These are phyloP conservation scores for Lordiphosa mommai DNA, from an alignment of 1,140 invertebrate genomes.

Conservation along the genomic window DNA sequence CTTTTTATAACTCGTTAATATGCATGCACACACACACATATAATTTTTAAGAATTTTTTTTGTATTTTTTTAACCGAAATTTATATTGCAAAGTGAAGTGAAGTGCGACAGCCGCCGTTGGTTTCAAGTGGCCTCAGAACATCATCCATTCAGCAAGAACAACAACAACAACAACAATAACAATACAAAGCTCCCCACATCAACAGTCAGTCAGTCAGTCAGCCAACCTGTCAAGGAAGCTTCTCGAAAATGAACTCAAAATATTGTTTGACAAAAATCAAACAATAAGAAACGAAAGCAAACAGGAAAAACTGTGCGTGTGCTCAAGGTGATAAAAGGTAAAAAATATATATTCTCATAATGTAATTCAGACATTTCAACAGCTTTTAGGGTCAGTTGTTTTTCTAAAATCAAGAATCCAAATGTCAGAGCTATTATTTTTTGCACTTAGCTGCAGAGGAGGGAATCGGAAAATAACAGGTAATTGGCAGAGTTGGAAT, in stretches of 20 bases:
- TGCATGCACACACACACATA: neutral
- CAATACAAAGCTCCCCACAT: constrained; percentile 16
- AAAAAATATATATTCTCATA: neutral
- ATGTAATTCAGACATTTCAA: too few relatives aligned
- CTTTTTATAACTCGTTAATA: constrained; percentile 54
- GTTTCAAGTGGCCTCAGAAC: constrained; percentile 56
- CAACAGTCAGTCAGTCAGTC: constrained; percentile 26
- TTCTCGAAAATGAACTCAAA: constrained; percentile 33
- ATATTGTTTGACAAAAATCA: constrained; percentile 55
- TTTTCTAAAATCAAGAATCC: too few relatives aligned
- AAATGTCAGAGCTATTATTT: too few relatives aligned
- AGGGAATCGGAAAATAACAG: too few relatives aligned
- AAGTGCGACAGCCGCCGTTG: constrained; percentile 63
- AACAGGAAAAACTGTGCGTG: constrained; percentile 27
- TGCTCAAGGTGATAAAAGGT: constrained; percentile 17
- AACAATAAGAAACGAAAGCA: constrained; percentile 51
- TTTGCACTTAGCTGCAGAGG: too few relatives aligned
- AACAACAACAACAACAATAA: constrained; percentile 31
- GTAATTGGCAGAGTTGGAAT: too few relatives aligned
- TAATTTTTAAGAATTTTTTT: constrained; percentile 30
- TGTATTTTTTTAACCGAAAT: constrained; percentile 12
- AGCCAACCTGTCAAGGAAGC: constrained; percentile 47
- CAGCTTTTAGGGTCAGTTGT: too few relatives aligned
- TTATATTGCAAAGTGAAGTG: constrained; percentile 63
- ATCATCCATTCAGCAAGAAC: constrained; percentile 17